Evolutionary conservation across 2,797 vertebrate genomes (phyloP), one percentile per base, ranked within the genome.

Genomic region (Phyllotis vaccarum): DNA sequence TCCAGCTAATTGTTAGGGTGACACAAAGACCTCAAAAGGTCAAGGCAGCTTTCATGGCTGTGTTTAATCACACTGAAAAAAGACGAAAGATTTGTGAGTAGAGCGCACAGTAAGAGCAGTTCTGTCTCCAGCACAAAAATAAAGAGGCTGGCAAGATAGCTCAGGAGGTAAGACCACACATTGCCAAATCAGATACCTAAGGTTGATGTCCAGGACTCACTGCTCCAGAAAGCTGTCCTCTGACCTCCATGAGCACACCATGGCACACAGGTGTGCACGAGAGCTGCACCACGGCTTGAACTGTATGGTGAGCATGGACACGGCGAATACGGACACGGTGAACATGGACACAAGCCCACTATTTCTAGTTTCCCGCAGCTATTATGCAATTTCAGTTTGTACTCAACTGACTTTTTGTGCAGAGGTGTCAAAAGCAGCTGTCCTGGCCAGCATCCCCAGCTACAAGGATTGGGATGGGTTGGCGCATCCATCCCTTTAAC

Each of bases 331-430:
- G n/a, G n/a, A n/a, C n/a, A n/a, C 43, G 14, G 31, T 21, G 40
- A 46, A 46, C 58, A 16, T 0, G 13, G 22, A 29, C 49, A 16
- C 17, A 31, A 0, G 12, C 6, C 62, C 2, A 11, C 34, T 1
- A 5, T 37, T 8, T 37, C 46, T 16, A 9, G 34, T 29, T 29
- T 34, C 70, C 66, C 34, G 54, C 66, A 40, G 64, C 49, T 40
- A 22, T 2, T 85, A 19, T n/a, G 11, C 27, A n/a, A 29, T 12
- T 43, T 19, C 9, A 29, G 17, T 31, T 7, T 66, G 5, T 21
- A 66, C 29, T 46, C 46, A 70, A 16, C 66, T 54, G 31, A n/a
- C 62, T n/a, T 19, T 22, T 22, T 72, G 66, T 19, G 6, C 21
- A 85, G 31, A 86, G 24, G 34, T n/a, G 6, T 86, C 46, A 49